Conservation (phyloP, 2,113 vertebrate species). For the Benitochromis conjunctus region DNA sequence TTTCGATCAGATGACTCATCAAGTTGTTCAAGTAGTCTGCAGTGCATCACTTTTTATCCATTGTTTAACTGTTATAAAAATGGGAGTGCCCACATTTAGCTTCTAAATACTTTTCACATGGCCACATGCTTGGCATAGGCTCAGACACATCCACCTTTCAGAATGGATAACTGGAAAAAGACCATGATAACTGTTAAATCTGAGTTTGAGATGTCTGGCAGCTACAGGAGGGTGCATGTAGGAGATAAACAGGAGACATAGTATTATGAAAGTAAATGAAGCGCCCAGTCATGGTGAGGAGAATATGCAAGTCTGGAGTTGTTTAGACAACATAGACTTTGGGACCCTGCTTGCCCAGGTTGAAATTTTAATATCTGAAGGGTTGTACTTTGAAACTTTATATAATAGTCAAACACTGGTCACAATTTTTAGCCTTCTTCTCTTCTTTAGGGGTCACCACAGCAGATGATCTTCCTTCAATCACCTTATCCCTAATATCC, state of each 20-base stretch:
- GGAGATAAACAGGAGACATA: background rate
- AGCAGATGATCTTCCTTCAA: background rate
- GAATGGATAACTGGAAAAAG: background rate
- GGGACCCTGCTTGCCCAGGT: background rate
- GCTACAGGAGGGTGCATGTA: background rate
- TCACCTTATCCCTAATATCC: background rate
- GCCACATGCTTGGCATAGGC: background rate
- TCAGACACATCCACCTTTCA: background rate
- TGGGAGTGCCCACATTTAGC: background rate
- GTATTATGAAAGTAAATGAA: background rate
- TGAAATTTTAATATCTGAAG: background rate
- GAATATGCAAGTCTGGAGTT: background rate
- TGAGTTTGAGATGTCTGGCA: background rate
- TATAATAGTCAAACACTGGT: background rate
- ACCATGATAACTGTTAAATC: background rate
- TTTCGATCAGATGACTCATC: background rate
- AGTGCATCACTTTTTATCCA: background rate
- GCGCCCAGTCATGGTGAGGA: fast-evolving
- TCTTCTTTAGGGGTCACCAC: background rate
- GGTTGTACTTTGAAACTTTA: background rate
- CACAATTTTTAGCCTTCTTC: background rate
- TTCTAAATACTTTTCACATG: background rate
- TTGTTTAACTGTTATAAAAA: background rate
- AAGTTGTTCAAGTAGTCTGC: background rate
- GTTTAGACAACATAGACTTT: background rate